Conservation (phyloP, 64 coral and sea anemone species). For the Trachythela sp. region DNA sequence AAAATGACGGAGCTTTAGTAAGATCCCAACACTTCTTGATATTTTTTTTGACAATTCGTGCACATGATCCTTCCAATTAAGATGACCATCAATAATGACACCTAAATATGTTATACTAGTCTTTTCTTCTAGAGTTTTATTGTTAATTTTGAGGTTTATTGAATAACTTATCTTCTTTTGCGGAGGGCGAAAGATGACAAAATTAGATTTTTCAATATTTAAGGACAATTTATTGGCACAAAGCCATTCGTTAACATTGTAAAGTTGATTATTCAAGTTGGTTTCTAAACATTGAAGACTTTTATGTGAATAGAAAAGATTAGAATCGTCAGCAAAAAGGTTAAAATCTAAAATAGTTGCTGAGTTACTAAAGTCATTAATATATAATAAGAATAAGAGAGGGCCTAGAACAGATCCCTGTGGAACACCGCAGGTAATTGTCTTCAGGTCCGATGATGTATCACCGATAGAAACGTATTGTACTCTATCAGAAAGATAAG, state of each 20-base stretch:
- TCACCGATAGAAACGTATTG: neutral
- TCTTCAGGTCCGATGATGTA: neutral
- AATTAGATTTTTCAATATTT: conserved; percentile 5
- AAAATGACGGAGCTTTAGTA: neutral
- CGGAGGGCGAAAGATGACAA: neutral
- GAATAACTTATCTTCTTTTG: neutral
- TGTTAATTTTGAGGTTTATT: neutral
- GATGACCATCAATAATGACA: neutral
- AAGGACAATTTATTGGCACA: neutral
- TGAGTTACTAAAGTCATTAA: neutral
- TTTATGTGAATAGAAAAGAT: neutral
- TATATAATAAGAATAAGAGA: neutral
- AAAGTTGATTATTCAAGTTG: neutral
- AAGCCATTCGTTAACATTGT: neutral
- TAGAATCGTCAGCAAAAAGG: conserved; percentile 3
- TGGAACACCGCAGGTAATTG: neutral
- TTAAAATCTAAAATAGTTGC: neutral
- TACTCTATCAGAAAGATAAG: conserved; percentile 8
- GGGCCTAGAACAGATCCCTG: neutral
- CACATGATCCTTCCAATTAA: neutral
- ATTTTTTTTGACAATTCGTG: neutral
- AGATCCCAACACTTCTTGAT: neutral
- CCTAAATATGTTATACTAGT: neutral
- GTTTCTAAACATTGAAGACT: neutral
- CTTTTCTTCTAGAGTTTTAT: neutral